A percentile compares a stretch with the other conserved stretches of the same genome.
Conservation (phyloP, 2,888 invertebrate genomes). For the Microplitis manilae region DNA sequence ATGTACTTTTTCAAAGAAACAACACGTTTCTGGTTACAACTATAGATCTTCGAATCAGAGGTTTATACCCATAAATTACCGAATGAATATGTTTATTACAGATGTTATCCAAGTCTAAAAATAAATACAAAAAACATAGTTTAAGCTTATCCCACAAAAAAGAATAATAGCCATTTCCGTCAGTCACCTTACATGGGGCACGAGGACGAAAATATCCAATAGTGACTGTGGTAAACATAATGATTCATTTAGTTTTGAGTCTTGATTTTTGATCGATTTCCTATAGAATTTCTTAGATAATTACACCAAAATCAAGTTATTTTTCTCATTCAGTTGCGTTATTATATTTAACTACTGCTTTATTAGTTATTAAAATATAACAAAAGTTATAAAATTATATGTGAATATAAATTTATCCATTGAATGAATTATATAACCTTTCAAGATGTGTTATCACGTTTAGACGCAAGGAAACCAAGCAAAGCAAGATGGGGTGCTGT, state of each 20-base stretch:
- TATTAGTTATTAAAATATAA: too few species aligned
- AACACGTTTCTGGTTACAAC: too few species aligned
- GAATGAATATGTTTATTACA: too few species aligned
- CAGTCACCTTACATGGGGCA: neutral
- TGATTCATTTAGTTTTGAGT: neutral
- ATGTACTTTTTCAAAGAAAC: too few species aligned
- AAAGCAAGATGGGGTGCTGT: constrained; percentile 50
- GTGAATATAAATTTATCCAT: constrained; percentile 15
- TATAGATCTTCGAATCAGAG: too few species aligned
- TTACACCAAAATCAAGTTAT: too few species aligned
- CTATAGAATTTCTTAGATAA: too few species aligned
- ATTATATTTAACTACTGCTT: too few species aligned
- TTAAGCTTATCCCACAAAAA: neutral
- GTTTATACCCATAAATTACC: too few species aligned
- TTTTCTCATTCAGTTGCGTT: too few species aligned
- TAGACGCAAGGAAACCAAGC: constrained; percentile 50
- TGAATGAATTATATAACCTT: constrained; percentile 52
- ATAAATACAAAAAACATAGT: neutral
- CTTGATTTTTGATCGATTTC: too few species aligned
- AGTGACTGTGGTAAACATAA: neutral
- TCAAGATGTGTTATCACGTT: constrained; percentile 61
- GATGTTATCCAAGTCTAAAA: too few species aligned
- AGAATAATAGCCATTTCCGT: neutral
- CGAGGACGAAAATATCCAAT: neutral
- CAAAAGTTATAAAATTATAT: neutral